Base-by-base conservation (phyloP, 1,140 invertebrate genomes). In the Prorops nasuta region DNA sequence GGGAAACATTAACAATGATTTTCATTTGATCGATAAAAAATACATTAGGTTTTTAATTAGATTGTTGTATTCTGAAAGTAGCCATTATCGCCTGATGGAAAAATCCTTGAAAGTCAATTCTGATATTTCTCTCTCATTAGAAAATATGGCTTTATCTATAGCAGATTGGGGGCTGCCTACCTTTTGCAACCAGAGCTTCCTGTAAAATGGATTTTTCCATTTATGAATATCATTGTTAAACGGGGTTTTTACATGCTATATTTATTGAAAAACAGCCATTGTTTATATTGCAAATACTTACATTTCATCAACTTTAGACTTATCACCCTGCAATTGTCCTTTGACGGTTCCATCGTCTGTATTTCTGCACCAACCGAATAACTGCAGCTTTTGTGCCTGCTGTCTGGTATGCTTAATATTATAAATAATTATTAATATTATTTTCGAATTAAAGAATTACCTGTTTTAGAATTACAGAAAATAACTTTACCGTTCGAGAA, bases 301-400 rank as follows among this genome's bases (percentile, higher is more conserved):
- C 88, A 91, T 90, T 63, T 81, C 59, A 37, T 82, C 72, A 14
- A 92, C 63, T 70, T 85, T 83, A 1, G 77, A 66, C 39, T 71
- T 55, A 7, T 81, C 74, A 31, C 90, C 90, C 75, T 91, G 81
- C 16, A 90, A 61, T 41, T 80, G 77, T 10, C 90, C 89, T 20
- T 83, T 63, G 1, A 92, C 89, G 3, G 88, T 90, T n/a, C 81
- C 84, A 40, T 72, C 53, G 1, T 76, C 56, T 0, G 89, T 91
- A 65, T 92, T 92, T 78, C 82, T 85, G 56, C 87, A 88, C 86
- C 87, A 92, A 14, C 90, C 89, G 60, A 76, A 81, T 1, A 91
- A 57, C 3, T 80, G 79, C 14, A 89, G 71, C 58, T 83, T 80
- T 44, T 83, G 81, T 0, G 83, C 86, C 71, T 84, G 79, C 56